phyloP scores from a whole-genome alignment of 2,797 vertebrate genomes.

The Cottoperca gobio region DNA sequence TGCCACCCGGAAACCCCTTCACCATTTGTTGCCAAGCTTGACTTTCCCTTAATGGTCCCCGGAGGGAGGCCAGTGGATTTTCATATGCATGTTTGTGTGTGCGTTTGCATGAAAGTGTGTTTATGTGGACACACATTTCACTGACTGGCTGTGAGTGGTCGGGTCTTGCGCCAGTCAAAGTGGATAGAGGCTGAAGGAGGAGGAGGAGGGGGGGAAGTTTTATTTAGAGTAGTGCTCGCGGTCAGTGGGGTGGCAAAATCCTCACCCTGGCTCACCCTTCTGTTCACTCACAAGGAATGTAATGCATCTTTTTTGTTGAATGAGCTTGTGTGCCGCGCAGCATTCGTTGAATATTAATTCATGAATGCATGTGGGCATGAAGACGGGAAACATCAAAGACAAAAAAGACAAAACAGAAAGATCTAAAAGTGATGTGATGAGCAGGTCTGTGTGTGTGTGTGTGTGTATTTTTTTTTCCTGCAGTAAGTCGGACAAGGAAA shows the following conservation, averaged over 20 bases:
- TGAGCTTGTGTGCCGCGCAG: conserved; percentile 16
- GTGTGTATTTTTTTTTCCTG: background rate
- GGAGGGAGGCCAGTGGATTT: conserved; percentile 31
- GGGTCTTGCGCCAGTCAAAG: conserved; percentile 29
- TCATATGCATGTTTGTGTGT: background rate
- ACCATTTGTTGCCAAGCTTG: conserved; percentile 43
- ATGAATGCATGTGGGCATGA: background rate
- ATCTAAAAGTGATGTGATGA: background rate
- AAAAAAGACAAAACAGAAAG: background rate
- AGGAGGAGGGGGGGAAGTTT: conserved; percentile 15
- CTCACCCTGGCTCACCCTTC: conserved; percentile 31
- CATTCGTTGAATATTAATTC: conserved; percentile 7
- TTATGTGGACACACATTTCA: conserved; percentile 23
- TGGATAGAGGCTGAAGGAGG: background rate
- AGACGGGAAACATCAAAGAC: conserved; percentile 15
- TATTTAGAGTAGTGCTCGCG: conserved; percentile 57
- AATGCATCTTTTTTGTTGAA: conserved; percentile 47
- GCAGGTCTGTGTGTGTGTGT: no score
- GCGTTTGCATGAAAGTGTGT: conserved; percentile 14
- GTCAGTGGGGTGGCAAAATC: conserved; percentile 40
- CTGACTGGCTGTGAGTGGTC: conserved; percentile 33
- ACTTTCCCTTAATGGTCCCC: conserved; percentile 58
- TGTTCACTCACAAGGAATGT: conserved; percentile 38
- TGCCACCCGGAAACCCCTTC: conserved; percentile 38
- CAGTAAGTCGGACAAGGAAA: conserved; percentile 25